phyloP scores from a whole-genome alignment of 1,140 invertebrate species.

The Anagrus nilaparvatae region DNA sequence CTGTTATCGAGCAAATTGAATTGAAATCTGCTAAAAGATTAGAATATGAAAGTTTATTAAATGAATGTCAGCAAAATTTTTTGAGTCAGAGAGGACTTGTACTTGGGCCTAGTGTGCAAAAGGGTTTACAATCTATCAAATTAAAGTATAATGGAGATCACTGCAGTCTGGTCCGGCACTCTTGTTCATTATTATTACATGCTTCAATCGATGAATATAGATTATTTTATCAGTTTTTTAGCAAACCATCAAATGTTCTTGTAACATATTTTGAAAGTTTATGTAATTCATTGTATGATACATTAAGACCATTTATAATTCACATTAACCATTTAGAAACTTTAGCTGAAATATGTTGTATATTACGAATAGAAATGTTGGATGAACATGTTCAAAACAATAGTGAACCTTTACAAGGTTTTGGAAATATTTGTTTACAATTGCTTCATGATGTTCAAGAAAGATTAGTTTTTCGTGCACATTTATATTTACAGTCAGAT shows the following conservation, averaged over 20 bases:
- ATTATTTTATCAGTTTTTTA: constrained; percentile 84
- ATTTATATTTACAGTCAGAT: constrained; percentile 88
- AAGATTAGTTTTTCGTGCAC: constrained; percentile 87
- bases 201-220: constrained; percentile 87
- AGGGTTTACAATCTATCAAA: constrained; percentile 51
- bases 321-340: constrained; percentile 97
- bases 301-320: constrained; percentile 88
- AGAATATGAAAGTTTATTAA: constrained; percentile 68
- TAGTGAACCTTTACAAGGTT: constrained; percentile 61
- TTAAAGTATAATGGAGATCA: constrained; percentile 66
- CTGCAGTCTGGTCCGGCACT: constrained; percentile 76
- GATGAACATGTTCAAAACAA: constrained; percentile 87
- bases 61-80: constrained; percentile 80
- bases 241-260: constrained; percentile 50
- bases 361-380: constrained; percentile 86
- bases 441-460: constrained; percentile 94
- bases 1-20: constrained; percentile 75
- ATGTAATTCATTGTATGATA: constrained; percentile 87
- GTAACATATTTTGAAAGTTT: constrained; percentile 72
- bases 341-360: constrained; percentile 89
- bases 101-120: constrained; percentile 63
- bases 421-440: constrained; percentile 75
- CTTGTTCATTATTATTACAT: constrained; percentile 81
- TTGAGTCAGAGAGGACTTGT: constrained; percentile 64
- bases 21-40: constrained; percentile 56